phyloP scores from a whole-genome alignment of 2,888 invertebrate genomes.

The Cheilosia scutellata region DNA sequence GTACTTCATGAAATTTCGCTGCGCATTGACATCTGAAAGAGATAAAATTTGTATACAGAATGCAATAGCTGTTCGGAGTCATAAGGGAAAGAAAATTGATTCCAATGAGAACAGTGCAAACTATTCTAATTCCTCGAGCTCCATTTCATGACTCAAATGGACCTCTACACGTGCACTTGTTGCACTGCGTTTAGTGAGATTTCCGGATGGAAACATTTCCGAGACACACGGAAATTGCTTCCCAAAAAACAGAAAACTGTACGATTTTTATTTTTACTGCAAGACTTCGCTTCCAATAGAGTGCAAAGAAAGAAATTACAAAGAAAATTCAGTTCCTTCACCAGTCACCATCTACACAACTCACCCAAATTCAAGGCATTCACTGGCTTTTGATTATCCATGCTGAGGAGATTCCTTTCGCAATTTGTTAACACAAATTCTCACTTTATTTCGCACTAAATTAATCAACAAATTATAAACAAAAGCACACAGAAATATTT shows the following conservation, averaged over 20 bases:
- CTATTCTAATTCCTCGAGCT: too few species aligned
- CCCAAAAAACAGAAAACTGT: neutral
- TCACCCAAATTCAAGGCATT: conserved; percentile 51
- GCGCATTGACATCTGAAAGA: conserved; percentile 81
- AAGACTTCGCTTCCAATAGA: neutral
- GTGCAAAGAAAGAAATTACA: neutral
- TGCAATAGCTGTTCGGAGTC: neutral
- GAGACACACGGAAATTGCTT: too few species aligned
- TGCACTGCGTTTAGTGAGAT: neutral
- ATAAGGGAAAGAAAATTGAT: neutral
- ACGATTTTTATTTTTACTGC: neutral
- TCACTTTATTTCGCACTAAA: neutral
- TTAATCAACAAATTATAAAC: neutral
- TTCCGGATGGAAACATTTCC: too few species aligned
- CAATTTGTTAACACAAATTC: conserved; percentile 1
- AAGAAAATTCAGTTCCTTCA: neutral
- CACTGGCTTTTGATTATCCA: conserved; percentile 39
- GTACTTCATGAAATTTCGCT: conserved; percentile 82
- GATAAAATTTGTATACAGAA: too few species aligned
- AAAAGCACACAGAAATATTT: conserved; percentile 1
- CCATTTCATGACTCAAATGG: too few species aligned
- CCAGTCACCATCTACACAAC: neutral
- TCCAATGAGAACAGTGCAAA: too few species aligned
- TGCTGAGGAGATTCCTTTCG: neutral
- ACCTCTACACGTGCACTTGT: too few species aligned